Evolutionary conservation across 2,113 vertebrate species (phyloP).

Genomic region (Galbula dea): DNA sequence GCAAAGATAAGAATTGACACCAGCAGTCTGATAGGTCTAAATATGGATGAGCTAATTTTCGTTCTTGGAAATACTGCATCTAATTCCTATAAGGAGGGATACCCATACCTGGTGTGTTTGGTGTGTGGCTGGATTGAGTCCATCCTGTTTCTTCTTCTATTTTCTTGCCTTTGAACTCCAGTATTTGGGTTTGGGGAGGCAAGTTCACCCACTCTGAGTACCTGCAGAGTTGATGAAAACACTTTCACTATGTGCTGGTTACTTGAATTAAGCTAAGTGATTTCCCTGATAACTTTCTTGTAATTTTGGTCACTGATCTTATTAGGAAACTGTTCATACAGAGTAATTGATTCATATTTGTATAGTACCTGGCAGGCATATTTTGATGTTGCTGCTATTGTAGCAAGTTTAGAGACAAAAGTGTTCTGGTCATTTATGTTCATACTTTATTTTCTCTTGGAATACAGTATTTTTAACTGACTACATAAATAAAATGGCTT

Average conservation of each 20-base stretch:
- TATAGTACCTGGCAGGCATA: not conserved
- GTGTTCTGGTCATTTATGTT: not conserved
- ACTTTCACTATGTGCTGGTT: not conserved
- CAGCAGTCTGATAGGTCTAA: not conserved
- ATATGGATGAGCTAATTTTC: not conserved
- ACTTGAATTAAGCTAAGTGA: not conserved
- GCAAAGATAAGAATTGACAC: not conserved
- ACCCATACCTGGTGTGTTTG: not conserved
- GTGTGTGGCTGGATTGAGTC: not conserved
- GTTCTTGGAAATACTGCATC: not conserved
- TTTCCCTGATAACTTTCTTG: not conserved
- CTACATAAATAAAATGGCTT: not conserved
- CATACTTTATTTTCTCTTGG: not conserved
- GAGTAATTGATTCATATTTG: not conserved
- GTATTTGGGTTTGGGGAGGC: not conserved
- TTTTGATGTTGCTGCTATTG: not conserved
- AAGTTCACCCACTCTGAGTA: not conserved
- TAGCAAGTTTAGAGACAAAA: not conserved
- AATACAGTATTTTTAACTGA: not conserved
- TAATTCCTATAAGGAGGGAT: not conserved
- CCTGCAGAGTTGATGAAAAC: not conserved
- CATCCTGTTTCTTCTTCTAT: not conserved
- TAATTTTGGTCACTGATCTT: not conserved
- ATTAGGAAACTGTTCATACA: not conserved
- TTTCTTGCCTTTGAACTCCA: not conserved